phyloP scores from a whole-genome alignment of 1,140 invertebrate genomes.

The Stegodyphus dumicola region DNA sequence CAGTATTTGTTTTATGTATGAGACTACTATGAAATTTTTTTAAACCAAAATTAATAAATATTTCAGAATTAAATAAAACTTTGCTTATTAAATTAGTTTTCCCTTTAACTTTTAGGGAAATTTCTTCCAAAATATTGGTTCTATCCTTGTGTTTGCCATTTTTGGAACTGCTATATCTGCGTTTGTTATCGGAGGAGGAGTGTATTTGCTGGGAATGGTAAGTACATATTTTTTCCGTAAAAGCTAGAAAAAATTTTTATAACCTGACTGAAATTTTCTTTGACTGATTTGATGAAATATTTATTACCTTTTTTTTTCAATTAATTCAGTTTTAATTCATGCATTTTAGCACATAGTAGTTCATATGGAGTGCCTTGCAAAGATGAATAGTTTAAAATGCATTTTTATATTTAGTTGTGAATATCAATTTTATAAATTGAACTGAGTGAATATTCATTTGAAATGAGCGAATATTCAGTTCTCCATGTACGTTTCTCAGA shows the following conservation, averaged over 20 bases:
- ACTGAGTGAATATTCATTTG: too few relatives aligned
- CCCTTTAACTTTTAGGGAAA: conserved; percentile 77
- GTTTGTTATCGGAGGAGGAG: conserved; percentile 90
- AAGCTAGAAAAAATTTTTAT: too few relatives aligned
- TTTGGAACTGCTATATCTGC: conserved; percentile 96
- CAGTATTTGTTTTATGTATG: neutral
- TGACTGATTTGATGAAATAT: too few relatives aligned
- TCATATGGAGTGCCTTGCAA: too few relatives aligned
- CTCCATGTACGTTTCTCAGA: too few relatives aligned
- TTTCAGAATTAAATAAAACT: too few relatives aligned
- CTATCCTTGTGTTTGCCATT: conserved; percentile 89
- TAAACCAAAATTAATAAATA: neutral
- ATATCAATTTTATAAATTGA: too few relatives aligned
- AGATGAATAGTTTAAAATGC: too few relatives aligned
- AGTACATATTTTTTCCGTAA: conserved; percentile 51
- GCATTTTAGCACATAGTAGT: too few relatives aligned
- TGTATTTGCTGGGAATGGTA: conserved; percentile 90
- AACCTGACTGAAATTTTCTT: too few relatives aligned
- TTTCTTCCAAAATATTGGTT: conserved; percentile 98
- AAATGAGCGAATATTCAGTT: too few relatives aligned
- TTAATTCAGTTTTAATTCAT: neutral
- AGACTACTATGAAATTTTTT: neutral
- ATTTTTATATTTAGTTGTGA: too few relatives aligned
- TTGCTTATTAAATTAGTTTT: neutral
- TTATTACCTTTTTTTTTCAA: neutral